Evolutionary conservation across 2,888 invertebrate species (phyloP).

Genomic region (Drosophila koepferae): DNA sequence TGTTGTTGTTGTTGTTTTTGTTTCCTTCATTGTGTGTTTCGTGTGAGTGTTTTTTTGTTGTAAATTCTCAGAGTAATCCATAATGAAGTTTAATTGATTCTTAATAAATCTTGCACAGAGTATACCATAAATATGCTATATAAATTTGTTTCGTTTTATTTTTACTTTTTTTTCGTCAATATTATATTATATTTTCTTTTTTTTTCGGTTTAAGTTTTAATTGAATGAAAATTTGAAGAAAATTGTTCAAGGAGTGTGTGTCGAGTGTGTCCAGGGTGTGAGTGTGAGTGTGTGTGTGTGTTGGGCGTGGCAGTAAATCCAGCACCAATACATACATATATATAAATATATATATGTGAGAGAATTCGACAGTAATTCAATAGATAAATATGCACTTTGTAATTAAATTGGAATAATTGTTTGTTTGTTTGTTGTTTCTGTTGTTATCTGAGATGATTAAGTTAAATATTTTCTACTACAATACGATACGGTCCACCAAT

Average conservation of each 20-base stretch:
- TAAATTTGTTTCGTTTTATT: conserved; percentile 60
- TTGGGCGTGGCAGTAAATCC: conserved; percentile 11
- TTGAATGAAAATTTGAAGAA: conserved; percentile 69
- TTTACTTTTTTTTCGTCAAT: conserved; percentile 11
- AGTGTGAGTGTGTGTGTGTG: conserved; percentile 24
- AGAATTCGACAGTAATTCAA: conserved; percentile 68
- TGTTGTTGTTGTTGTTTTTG: conserved; percentile 47
- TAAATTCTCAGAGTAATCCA: conserved; percentile 76
- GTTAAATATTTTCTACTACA: conserved; percentile 75
- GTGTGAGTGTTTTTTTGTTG: conserved; percentile 39
- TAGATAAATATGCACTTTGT: conserved; percentile 67
- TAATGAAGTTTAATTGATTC: conserved; percentile 77
- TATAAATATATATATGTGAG: conserved; percentile 7
- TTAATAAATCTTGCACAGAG: conserved; percentile 77
- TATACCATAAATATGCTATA: conserved; percentile 75
- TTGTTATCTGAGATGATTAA: conserved; percentile 52
- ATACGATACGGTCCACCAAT: conserved; percentile 72
- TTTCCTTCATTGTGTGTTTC: conserved; percentile 41
- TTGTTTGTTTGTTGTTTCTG: conserved; percentile 20
- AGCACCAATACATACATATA: conserved; percentile 32
- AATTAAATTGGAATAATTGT: conserved; percentile 70
- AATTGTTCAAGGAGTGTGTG: conserved; percentile 43
- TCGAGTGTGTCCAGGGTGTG: conserved; percentile 12
- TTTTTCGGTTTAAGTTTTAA: conserved; percentile 47
- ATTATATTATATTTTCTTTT: conserved; percentile 22